Evolutionary conservation across 2,888 invertebrate species (phyloP).

Genomic region (Apamea monoglypha): DNA sequence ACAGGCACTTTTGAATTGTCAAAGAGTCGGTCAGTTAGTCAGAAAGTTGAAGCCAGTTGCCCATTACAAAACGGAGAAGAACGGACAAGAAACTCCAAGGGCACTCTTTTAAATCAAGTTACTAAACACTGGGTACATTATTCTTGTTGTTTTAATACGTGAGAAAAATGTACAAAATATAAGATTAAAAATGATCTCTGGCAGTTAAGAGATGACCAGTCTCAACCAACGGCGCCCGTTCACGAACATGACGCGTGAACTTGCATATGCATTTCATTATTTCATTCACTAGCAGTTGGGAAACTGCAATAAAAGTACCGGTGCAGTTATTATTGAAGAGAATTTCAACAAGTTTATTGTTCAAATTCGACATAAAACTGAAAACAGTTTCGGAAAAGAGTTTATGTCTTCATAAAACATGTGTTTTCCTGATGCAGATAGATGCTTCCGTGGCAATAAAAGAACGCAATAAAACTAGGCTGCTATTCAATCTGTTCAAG

Average conservation of each 20-base stretch:
- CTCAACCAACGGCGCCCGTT: not conserved
- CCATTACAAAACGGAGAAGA: too few species aligned
- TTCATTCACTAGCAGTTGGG: conserved; percentile 1
- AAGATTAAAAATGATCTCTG: too few species aligned
- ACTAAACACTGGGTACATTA: too few species aligned
- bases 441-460: conserved; percentile 44
- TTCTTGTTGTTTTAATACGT: too few species aligned
- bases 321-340: conserved; percentile 43
- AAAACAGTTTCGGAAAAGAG: conserved; percentile 30
- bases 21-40: too few species aligned
- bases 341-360: conserved; percentile 52
- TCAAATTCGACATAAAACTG: conserved; percentile 52
- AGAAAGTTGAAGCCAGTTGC: too few species aligned
- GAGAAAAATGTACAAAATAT: too few species aligned
- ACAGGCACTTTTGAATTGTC: too few species aligned
- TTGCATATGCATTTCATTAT: conserved; percentile 22
- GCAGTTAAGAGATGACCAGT: not conserved
- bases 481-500: conserved; percentile 40
- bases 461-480: conserved; percentile 33
- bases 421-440: conserved; percentile 45
- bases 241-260: not conserved
- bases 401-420: conserved; percentile 61
- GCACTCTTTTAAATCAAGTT: too few species aligned
- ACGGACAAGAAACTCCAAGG: too few species aligned
- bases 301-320: conserved; percentile 38